Conservation (phyloP, 2,797 vertebrate genomes). For the Melanotaenia pygmaea region DNA sequence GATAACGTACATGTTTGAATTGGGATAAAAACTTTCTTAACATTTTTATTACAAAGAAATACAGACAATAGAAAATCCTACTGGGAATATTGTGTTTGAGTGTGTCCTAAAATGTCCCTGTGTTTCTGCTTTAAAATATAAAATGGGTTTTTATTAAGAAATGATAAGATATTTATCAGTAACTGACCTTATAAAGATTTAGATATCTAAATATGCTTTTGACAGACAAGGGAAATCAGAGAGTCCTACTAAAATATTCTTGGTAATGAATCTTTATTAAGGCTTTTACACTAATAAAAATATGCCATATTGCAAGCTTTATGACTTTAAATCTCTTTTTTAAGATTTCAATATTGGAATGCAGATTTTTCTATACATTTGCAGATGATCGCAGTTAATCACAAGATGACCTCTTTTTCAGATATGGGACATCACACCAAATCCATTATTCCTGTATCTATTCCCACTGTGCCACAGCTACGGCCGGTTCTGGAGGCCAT, state of each 20-base stretch:
- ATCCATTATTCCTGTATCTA: slow-evolving; percentile 87
- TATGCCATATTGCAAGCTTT: not conserved
- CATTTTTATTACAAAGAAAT: not conserved
- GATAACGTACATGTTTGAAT: not conserved
- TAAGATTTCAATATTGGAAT: not conserved
- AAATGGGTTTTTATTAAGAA: not conserved
- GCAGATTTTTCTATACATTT: slow-evolving; percentile 2
- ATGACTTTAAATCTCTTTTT: not conserved
- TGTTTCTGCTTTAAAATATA: too few species aligned
- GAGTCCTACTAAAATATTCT: not conserved
- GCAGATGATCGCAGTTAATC: not conserved
- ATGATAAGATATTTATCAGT: not conserved
- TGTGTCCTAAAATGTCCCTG: not conserved
- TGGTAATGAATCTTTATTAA: not conserved
- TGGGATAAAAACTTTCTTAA: not conserved
- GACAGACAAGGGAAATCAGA: slow-evolving; percentile 1
- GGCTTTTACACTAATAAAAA: not conserved
- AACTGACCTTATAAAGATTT: slow-evolving; percentile 10
- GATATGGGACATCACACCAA: slow-evolving; percentile 88
- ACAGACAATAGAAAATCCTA: not conserved
- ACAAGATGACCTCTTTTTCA: slow-evolving; percentile 63
- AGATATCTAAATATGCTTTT: not conserved
- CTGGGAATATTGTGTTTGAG: not conserved
- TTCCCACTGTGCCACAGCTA: slow-evolving; percentile 91
- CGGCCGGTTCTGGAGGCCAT: slow-evolving; percentile 87